A percentile compares a stretch with the other conserved stretches of the same genome.
phyloP scores from a whole-genome alignment of 2,888 invertebrate species.

The Campoplex nolae region DNA sequence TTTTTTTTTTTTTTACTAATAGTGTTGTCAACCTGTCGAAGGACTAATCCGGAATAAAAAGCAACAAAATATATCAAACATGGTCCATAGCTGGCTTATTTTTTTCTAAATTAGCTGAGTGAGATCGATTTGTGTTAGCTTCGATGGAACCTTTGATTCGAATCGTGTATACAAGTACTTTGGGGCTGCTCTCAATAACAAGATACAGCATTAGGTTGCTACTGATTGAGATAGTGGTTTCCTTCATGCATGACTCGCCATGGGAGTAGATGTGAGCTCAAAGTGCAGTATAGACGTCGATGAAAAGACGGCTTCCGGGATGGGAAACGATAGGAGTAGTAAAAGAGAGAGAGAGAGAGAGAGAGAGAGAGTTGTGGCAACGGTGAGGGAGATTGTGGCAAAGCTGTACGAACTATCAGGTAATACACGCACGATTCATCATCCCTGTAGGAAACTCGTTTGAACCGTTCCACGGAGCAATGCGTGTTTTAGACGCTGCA shows the following conservation, averaged over 20 bases:
- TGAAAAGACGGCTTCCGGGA: slow-evolving; percentile 40
- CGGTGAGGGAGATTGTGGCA: background rate
- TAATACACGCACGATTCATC: slow-evolving; percentile 33
- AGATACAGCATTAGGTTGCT: slow-evolving; percentile 5
- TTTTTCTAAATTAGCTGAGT: background rate
- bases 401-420: slow-evolving; percentile 36
- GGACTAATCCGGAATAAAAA: background rate
- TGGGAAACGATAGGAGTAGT: slow-evolving; percentile 28
- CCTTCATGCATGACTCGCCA: background rate
- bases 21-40: background rate
- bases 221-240: slow-evolving; percentile 16
- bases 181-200: slow-evolving; percentile 10
- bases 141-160: slow-evolving; percentile 7
- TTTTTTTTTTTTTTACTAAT: background rate
- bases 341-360: background rate
- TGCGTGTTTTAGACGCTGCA: slow-evolving; percentile 13
- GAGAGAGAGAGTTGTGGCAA: background rate
- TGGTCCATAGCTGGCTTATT: background rate
- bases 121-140: background rate
- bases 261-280: slow-evolving; percentile 8
- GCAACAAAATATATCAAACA: background rate
- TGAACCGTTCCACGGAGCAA: background rate
- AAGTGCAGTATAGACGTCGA: slow-evolving; percentile 6
- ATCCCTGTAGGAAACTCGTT: slow-evolving; percentile 4
- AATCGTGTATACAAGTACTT: background rate